Evolutionary conservation across 2,888 invertebrate species (phyloP), one percentile per base, ranked within the genome.

Genomic region (Conomelus anceps): DNA sequence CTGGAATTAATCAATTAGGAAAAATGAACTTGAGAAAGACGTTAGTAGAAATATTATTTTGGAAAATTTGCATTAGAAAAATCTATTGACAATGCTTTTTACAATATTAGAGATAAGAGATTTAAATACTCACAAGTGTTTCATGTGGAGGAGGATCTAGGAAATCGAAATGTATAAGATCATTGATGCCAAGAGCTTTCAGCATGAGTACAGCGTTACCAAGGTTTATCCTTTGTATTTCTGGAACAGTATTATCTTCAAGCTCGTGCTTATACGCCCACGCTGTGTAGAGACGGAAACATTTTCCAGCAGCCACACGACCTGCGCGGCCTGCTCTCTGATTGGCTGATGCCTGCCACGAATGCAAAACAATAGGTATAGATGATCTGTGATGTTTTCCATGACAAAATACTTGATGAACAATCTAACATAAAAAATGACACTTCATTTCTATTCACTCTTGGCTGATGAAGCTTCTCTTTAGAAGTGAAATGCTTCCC

Each of bases 231-330:
- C 99, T 95, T 93, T 99, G 99, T 92, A 99, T 99, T 94, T 99
- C 99, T 0, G 99, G 99, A 22, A 99, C 96, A 0, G 99, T 98
- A 92, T 99, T 99, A 91, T 99, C 99, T 94, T 99, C 99, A 89
- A 99, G 94, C 94, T 99, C 99, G 93, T 99, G 97, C 93, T 99
- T 98, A 93, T 98, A 99, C 0, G 99, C 98, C 99, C 99, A 99
- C 0, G 99, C 98, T 0, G 99, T 99, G 93, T 99, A 99, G 20
- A 99, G 94, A 86, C 99, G 95, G 93, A 99, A 99, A 94, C 99
- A 99, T 94, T 99, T 99, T 0, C 99, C 99, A 3, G 98, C 98
- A 0, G 99, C 98, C 0, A 99, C 98, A 92, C 99, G 95, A 0
- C 99, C 99, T 3, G 99, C 99, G 92, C 99, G 94, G 0, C 99